Percentiles rank a stretch among this genome's conserved stretches.
These are phyloP conservation scores for Lasioglossum villosulum DNA, from an alignment of 2,888 invertebrate genomes.

Conservation along the genomic window DNA sequence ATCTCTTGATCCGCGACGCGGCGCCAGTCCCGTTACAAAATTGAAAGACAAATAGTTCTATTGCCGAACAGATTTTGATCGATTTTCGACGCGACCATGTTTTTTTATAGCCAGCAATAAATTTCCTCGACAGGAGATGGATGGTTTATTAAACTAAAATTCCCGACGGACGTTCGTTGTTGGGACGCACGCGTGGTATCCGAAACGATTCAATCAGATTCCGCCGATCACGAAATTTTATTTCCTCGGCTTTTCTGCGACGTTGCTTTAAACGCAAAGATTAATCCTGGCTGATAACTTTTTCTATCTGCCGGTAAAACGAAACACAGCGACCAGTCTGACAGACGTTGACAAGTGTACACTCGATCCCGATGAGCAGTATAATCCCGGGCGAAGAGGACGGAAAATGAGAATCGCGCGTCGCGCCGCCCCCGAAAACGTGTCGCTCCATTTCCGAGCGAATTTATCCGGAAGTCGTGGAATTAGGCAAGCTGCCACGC, in stretches of 20 bases:
- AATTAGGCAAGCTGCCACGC: slow-evolving; percentile 31
- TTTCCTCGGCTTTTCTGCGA: neutral
- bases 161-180: neutral
- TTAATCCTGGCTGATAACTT: neutral
- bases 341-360: neutral
- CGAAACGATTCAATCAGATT: neutral
- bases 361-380: neutral
- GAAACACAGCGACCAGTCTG: neutral
- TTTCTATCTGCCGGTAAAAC: neutral
- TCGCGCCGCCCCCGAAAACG: neutral
- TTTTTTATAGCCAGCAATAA: slow-evolving; percentile 1
- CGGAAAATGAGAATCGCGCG: neutral
- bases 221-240: neutral
- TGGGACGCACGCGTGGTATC: neutral
- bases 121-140: neutral
- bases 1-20: neutral
- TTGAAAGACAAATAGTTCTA: neutral
- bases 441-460: slow-evolving; percentile 15
- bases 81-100: neutral
- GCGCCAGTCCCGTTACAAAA: neutral
- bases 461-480: slow-evolving; percentile 24
- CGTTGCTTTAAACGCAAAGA: neutral
- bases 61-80: neutral
- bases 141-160: neutral
- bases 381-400: neutral